These are phyloP conservation scores for Myotis vivesi DNA, from an alignment of 2,797 vertebrate species.

Conservation along the genomic window DNA sequence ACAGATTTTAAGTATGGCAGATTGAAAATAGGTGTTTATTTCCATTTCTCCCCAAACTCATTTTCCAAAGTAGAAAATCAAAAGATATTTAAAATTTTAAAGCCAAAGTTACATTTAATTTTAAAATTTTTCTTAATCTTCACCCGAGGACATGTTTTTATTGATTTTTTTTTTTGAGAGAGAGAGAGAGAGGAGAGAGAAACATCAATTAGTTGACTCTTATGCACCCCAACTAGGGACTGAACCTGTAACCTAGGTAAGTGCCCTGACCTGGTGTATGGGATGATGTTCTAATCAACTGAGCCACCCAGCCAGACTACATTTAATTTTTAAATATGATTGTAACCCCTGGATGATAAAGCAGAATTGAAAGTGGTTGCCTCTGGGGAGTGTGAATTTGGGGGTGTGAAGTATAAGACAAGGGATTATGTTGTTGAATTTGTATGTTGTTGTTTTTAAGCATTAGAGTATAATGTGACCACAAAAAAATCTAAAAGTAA, in stretches of 20 bases:
- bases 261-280: not conserved
- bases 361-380: not conserved
- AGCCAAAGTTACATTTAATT: not conserved
- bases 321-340: not conserved
- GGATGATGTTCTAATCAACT: not conserved
- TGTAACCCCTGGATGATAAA: constrained; percentile 12
- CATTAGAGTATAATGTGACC: constrained; percentile 20
- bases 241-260: not conserved
- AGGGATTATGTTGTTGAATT: not conserved
- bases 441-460: constrained; percentile 47
- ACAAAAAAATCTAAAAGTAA: constrained; percentile 51
- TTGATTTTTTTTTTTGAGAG: not conserved
- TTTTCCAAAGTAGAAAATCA: constrained; percentile 6
- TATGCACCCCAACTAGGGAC: not conserved
- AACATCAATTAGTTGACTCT: not conserved
- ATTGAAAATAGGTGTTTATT: not conserved
- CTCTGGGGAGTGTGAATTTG: not conserved
- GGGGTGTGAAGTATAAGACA: not conserved
- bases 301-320: not conserved
- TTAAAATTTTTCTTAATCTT: not conserved
- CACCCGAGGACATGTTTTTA: not conserved
- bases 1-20: not conserved
- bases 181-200: not conserved
- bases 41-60: constrained; percentile 24
- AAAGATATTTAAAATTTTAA: constrained; percentile 33